Conservation (phyloP, 2,888 invertebrate genomes). For the Noctua comes region DNA sequence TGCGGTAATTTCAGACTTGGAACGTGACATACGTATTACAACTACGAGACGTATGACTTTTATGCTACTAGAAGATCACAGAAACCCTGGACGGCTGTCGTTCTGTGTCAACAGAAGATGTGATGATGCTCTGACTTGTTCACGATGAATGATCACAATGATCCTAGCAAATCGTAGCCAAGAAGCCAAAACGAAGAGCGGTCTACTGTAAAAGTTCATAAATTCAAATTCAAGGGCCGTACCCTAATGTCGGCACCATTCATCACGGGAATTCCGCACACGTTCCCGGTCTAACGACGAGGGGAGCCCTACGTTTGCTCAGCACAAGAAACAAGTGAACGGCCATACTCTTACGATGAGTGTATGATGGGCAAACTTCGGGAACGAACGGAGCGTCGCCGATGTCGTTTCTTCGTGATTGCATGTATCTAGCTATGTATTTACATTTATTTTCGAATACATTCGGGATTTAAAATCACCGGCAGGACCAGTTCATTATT, state of each 20-base stretch:
- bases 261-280: slow-evolving; percentile 66
- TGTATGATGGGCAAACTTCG: slow-evolving; percentile 33
- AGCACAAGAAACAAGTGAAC: slow-evolving; percentile 58
- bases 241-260: slow-evolving; percentile 58
- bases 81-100: not conserved
- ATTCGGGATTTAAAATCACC: not conserved
- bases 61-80: too few species aligned
- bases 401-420: not conserved
- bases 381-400: not conserved
- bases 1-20: not conserved
- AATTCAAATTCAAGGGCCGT: slow-evolving; percentile 67
- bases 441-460: slow-evolving; percentile 14
- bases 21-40: not conserved
- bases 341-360: not conserved
- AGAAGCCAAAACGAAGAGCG: not conserved
- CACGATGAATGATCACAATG: too few species aligned
- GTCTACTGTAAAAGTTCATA: slow-evolving; percentile 43
- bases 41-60: too few species aligned
- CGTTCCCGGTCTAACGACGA: slow-evolving; percentile 68
- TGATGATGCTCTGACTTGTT: not conserved
- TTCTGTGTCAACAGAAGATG: not conserved
- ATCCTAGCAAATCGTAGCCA: not conserved
- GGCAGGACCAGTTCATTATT: not conserved
- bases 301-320: slow-evolving; percentile 46
- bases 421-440: not conserved